Evolutionary conservation across 2,888 invertebrate genomes (phyloP), one percentile per base, ranked within the genome.

Genomic region (Nemurella pictetii): DNA sequence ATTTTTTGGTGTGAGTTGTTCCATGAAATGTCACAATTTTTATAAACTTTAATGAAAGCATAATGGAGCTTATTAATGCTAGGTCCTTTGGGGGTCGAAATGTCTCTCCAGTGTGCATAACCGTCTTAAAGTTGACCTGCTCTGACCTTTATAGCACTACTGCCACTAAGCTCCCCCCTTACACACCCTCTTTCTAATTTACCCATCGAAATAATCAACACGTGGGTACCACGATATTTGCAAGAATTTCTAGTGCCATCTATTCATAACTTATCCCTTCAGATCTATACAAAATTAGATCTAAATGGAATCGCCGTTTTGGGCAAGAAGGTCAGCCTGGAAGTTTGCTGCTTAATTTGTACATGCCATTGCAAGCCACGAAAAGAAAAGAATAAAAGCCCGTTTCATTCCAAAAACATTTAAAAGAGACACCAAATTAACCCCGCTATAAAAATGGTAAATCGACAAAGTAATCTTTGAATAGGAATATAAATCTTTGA

Each of bases 1-100:
- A 83, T 83, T 73, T 74, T 29, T 74, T 73, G 73, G 83, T 83
- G 74, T 74, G 28, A 80, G 80, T 28, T 32, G 80, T 83, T 74
- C 82, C 36, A 73, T 80, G 84, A 80, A 85, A 85, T 84, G 85
- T 85, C 85, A 85, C 81, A 80, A 85, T 85, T 85, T 85, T 85
- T 85, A 80, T 85, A 85, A 85, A 85, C 85, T 85, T 85, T 85
- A 85, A 35, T 32, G 80, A 80, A 84, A 32, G 32, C 29, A 85
- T 84, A 84, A 85, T 85, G 84, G 84, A 75, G 80, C 75, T 35
- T 81, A 82, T 35, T 85, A 85, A 85, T 85, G 85, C 29, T 85
- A 85, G 35, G 74, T 85, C 85, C 55, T 77, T 20, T 81, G 85
- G 85, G 85, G 82, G 32, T 75, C 77, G 32, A 85, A 85, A 85